These are phyloP conservation scores for Drosophila tanythrix DNA, from an alignment of 2,888 invertebrate species.

Conservation along the genomic window DNA sequence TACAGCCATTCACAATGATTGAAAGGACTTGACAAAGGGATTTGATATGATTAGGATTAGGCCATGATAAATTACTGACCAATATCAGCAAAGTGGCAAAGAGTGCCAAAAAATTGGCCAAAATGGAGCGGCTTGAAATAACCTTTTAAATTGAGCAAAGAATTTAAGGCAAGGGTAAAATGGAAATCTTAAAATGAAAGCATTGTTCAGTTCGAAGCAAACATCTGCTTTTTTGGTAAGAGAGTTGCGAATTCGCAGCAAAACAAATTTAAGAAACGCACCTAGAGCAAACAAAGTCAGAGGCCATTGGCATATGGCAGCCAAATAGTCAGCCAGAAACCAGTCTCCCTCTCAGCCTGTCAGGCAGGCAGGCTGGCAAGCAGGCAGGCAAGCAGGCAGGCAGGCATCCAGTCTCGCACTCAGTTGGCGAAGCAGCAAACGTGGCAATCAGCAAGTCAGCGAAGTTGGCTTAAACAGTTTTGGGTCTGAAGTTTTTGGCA, in stretches of 20 bases:
- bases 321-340: constrained; percentile 14
- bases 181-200: constrained; percentile 18
- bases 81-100: constrained; percentile 7
- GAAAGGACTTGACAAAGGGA: constrained; percentile 4
- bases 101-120: not conserved
- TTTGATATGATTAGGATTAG: not conserved
- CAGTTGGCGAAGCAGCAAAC: constrained; percentile 33
- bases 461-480: constrained; percentile 35
- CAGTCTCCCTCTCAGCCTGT: not conserved
- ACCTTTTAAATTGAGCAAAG: constrained; percentile 9
- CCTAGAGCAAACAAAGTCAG: constrained; percentile 71
- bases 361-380: not conserved
- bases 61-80: not conserved
- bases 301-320: constrained; percentile 71
- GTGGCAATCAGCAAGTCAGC: constrained; percentile 45
- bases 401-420: constrained; percentile 21
- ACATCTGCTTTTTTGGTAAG: constrained; percentile 19
- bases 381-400: not conserved
- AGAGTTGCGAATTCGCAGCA: constrained; percentile 25
- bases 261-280: constrained; percentile 60
- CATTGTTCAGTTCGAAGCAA: constrained; percentile 23
- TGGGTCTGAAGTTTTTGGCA: not conserved
- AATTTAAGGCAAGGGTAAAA: constrained; percentile 36
- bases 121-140: not conserved
- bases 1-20: constrained; percentile 8